These are phyloP conservation scores for Megaceryle maxima DNA, from an alignment of 2,113 vertebrate species.

Conservation along the genomic window DNA sequence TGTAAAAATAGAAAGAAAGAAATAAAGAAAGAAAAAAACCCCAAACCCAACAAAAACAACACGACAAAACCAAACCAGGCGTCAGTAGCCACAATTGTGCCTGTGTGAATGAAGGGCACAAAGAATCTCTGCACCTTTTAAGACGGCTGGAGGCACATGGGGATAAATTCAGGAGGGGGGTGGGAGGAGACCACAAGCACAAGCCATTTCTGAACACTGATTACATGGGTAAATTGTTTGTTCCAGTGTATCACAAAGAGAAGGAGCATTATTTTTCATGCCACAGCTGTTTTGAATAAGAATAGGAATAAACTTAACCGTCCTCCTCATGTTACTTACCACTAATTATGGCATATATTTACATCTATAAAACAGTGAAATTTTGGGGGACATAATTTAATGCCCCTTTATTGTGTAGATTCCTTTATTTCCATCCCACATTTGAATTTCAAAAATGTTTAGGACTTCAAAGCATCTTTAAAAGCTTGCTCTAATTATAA, in stretches of 20 bases:
- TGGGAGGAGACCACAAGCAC: slow-evolving; percentile 59
- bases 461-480: slow-evolving; percentile 94
- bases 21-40: too few relatives aligned
- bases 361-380: slow-evolving; percentile 79
- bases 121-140: slow-evolving; percentile 53
- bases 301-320: slow-evolving; percentile 75
- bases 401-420: slow-evolving; percentile 90
- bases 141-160: slow-evolving; percentile 39
- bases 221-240: slow-evolving; percentile 58
- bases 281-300: slow-evolving; percentile 82
- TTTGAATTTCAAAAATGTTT: slow-evolving; percentile 96
- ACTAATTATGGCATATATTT: slow-evolving; percentile 84
- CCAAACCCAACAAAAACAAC: too few relatives aligned
- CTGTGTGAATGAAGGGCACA: slow-evolving; percentile 52
- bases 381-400: slow-evolving; percentile 73
- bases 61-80: not conserved
- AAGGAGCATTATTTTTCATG: slow-evolving; percentile 69
- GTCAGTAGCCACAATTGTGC: not conserved
- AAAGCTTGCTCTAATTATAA: slow-evolving; percentile 85
- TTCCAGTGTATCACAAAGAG: slow-evolving; percentile 52
- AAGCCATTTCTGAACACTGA: slow-evolving; percentile 53
- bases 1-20: not conserved
- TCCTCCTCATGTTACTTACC: slow-evolving; percentile 74
- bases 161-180: slow-evolving; percentile 48
- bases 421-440: slow-evolving; percentile 80